A percentile compares a stretch with the other conserved stretches of the same genome.
phyloP scores from a whole-genome alignment of 2,888 invertebrate genomes.

The Amphipyra tragopoginis region DNA sequence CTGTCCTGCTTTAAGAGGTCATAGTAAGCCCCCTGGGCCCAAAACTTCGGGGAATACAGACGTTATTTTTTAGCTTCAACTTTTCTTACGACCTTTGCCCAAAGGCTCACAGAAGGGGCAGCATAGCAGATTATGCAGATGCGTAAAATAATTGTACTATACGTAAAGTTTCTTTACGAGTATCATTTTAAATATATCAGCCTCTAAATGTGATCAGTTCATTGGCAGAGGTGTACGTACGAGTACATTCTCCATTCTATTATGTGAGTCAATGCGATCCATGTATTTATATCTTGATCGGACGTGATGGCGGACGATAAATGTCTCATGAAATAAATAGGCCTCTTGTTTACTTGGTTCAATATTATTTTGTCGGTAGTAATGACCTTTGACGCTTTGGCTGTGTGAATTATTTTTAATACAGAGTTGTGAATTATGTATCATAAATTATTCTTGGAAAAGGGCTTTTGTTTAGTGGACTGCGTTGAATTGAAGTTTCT shows the following conservation, averaged over 20 bases:
- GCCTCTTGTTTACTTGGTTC: conserved; percentile 8
- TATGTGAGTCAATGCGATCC: conserved; percentile 19
- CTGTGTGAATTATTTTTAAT: not conserved
- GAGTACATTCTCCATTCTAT: conserved; percentile 9
- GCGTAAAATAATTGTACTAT: no score
- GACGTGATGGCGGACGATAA: conserved; percentile 23
- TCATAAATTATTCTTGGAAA: no score
- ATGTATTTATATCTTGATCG: conserved; percentile 41
- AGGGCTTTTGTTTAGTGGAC: no score
- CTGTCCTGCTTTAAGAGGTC: no score
- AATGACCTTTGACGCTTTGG: conserved; percentile 20
- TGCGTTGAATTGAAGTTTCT: no score
- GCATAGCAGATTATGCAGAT: no score
- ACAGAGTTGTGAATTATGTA: not conserved
- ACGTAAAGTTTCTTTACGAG: not conserved
- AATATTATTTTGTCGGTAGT: conserved; percentile 22
- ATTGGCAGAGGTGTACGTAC: conserved; percentile 27
- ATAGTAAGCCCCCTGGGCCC: no score
- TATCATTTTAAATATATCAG: conserved; percentile 14
- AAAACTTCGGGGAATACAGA: no score
- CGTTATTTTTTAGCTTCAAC: no score
- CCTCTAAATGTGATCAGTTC: conserved; percentile 16
- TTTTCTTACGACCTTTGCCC: no score
- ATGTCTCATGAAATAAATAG: conserved; percentile 19
- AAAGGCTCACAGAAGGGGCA: no score